Base-by-base conservation (phyloP, 2,797 vertebrate species). In the Epinephelus awoara region DNA sequence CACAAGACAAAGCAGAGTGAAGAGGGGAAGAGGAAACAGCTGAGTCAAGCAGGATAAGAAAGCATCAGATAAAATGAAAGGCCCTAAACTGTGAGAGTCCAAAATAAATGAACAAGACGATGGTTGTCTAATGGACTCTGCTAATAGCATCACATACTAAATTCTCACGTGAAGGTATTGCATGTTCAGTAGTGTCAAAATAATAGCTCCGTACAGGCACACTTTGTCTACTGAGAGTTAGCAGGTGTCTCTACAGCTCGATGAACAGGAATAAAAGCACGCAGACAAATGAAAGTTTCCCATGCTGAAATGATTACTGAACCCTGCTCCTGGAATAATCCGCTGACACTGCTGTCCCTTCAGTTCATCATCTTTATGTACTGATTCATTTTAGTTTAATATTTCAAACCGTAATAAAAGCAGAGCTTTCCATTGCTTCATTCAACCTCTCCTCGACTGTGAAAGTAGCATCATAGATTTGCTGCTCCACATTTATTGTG, bases 361-460 rank as follows among this genome's bases (percentile, higher is more conserved):
- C 57, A 40, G 23, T 72, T 72, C 40, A 13, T 83, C 58, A 58
- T 66, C 29, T 69, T 73, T 52, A 71, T 72, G 46, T 38, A 4
- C 64, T 27, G 46, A 49, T 63, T 80, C 23, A 70, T 50, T 73
- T 15, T 21, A 54, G 10, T 63, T 70, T 5, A 55, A 77, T 75
- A 38, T 70, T 68, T 74, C 23, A 47, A 72, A 52, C 49, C 11
- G 25, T 18, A 4, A 67, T 74, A 59, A 50, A 34, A 51, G 68
- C 25, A n/a, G 38, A 44, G 46, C 18, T 73, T 70, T 70, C 54
- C 74, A 47, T 75, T 83, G 73, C 79, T 42, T 62, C 56, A 52
- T 61, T 54, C 55, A 50, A 14, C 56, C 50, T 58, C 14, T 51
- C 42, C 52, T 42, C n/a, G 9, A 42, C 29, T 78, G 29, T 71